Conservation (phyloP, 2,888 invertebrate genomes). For the Zhuqinia jingwanae region DNA sequence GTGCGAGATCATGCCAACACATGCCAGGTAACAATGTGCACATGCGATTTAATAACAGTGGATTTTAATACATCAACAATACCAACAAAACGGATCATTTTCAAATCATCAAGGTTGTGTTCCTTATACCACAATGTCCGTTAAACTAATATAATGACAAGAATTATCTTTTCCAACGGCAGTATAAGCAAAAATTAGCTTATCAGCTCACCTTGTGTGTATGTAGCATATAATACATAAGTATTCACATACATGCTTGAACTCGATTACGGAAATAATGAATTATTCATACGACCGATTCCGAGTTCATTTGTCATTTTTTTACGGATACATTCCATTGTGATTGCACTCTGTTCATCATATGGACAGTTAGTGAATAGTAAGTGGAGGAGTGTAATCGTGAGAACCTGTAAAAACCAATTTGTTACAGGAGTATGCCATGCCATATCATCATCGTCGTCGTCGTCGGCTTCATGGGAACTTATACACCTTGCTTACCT, state of each 20-base stretch:
- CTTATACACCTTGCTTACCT: constrained; percentile 65
- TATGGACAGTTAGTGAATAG: background rate
- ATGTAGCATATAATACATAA: background rate
- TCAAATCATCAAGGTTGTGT: constrained; percentile 2
- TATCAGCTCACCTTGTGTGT: background rate
- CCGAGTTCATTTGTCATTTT: constrained; percentile 48
- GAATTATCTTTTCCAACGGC: background rate
- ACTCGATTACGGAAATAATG: constrained; percentile 26
- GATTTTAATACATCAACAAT: background rate
- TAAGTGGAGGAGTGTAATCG: constrained; percentile 30
- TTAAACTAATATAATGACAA: background rate
- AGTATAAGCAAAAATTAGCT: too few species aligned
- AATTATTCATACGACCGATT: constrained; percentile 26
- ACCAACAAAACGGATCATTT: constrained; percentile 22
- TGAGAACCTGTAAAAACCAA: constrained; percentile 44
- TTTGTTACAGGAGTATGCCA: constrained; percentile 21
- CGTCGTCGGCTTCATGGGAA: constrained; percentile 41
- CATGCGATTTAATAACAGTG: constrained; percentile 2
- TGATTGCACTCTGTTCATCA: too few species aligned
- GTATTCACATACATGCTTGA: background rate
- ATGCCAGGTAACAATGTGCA: constrained; percentile 24
- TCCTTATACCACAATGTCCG: background rate
- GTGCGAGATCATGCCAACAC: constrained; percentile 51
- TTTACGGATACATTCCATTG: background rate
- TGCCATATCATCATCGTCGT: constrained; percentile 44